Base-by-base conservation (phyloP, 2,888 invertebrate species). In the Agrotis segetum region DNA sequence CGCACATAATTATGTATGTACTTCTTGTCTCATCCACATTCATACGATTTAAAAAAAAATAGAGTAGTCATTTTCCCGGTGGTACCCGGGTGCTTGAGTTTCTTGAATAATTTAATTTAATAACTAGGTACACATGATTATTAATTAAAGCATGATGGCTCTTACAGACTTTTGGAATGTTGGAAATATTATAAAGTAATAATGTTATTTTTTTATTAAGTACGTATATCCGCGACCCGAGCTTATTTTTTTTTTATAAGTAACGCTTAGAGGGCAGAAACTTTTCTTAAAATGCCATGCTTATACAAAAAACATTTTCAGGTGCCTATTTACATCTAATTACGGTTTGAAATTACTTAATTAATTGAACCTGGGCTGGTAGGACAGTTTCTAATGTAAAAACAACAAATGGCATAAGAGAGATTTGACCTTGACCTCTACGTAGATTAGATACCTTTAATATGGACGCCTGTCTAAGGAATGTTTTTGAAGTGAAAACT, bases 371-470 rank as follows among this genome's bases (percentile, higher is more conserved):
- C 7, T 16, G 9, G 21, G 13, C 17, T 46, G 14, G 52, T 53
- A 62, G 47, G n/a, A 44, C 19, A 13, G 44, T 2, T 62, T 59
- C 11, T 49, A 24, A 21, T 52, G 21, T 40, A 65, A 71, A 71
- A 55, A 59, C 14, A 24, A 65, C 46, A 58, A 62, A n/a, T 76
- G 55, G 40, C 29, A 47, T 72, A 24, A 49, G 52, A 62, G 44
- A 46, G 47, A 60, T 55, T 14, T 11, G 11, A 47, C 46, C 62
- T 77, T 77, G 78, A 67, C 53, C 62, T 66, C 34, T 46, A 19
- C 13, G 5, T 50, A 47, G 24, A 21, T 21, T 21, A 65, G 24
- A 2, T 24, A 24, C 50, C 9, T 19, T 56, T 61, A 16, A 46
- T 52, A 47, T 21, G 46, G 49, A 53, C 16, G 58, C 11, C n/a